Evolutionary conservation across 2,797 vertebrate species (phyloP), one percentile per base, ranked within the genome.

Genomic region (Myiotriccus ornatus): DNA sequence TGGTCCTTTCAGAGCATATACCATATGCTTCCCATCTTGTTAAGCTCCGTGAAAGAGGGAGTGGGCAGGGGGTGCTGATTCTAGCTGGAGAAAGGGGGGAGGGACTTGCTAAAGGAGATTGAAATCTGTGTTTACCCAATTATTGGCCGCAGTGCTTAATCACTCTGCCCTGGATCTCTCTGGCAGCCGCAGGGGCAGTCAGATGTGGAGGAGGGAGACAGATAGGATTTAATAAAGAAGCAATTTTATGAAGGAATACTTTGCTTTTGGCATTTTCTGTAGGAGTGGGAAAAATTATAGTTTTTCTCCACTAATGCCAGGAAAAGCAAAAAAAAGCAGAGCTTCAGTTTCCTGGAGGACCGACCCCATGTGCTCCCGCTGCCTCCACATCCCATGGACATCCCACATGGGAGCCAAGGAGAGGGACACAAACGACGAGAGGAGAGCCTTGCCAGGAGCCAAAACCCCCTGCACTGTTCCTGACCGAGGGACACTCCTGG

Each of bases 201-300:
- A 7, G 64, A 57, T 81, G 93, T 50, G 86, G 96, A 73, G 89
- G 87, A 4, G 14, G 85, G 65, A 88, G 57, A 70, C 79, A 93
- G 88, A 94, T 79, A 91, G 70, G 63, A 75, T 94, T 95, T 96
- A 96, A 96, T 95, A 93, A 95, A 95, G 83, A 88, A 91, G 74
- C 39, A 30, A 55, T 94, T 94, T 94, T 93, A 76, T 88, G 78
- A 85, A 93, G 85, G 69, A 86, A 88, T 88, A 82, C 24, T 92
- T 94, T 10, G 77, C 85, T 95, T 95, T 95, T 73, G 85, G 63
- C 91, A 63, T 90, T 90, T 94, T 93, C 83, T 91, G 74, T 73
- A 73, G 83, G 87, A 94, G 65, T 84, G 59, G 79, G 85, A 6
- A 81, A 96, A 93, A 86, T 4, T 0, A 52, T 63, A 30, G 3